These are phyloP conservation scores for Sialis fuliginosa DNA, from an alignment of 2,888 invertebrate species.

Conservation along the genomic window DNA sequence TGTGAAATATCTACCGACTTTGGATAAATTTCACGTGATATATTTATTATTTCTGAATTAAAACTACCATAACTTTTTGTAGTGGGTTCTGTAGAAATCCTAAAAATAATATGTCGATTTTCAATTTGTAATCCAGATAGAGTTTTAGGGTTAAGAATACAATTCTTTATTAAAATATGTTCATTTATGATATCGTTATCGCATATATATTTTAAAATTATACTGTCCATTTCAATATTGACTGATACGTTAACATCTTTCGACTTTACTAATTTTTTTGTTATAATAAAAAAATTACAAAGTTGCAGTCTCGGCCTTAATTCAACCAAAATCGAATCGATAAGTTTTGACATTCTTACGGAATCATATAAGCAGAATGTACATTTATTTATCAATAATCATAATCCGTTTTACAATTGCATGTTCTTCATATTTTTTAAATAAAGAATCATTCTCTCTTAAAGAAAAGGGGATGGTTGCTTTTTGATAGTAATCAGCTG, in stretches of 20 bases:
- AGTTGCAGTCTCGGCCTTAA: constrained; percentile 37
- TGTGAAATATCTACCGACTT: constrained; percentile 9
- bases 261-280: constrained; percentile 26
- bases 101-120: constrained; percentile 19
- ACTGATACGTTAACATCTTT: constrained; percentile 20
- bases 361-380: no score
- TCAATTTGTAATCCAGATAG: constrained; percentile 18
- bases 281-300: constrained; percentile 38
- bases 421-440: constrained; percentile 40
- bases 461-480: constrained; percentile 66
- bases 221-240: constrained; percentile 12
- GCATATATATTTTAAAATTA: constrained; percentile 10
- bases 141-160: constrained; percentile 16
- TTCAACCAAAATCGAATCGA: constrained; percentile 33
- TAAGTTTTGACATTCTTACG: constrained; percentile 2
- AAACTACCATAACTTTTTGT: constrained; percentile 16
- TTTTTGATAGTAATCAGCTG: constrained; percentile 67
- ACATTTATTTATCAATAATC: no score
- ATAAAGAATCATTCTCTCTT: constrained; percentile 57
- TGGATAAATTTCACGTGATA: constrained; percentile 5
- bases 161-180: constrained; percentile 11
- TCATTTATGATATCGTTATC: constrained; percentile 11
- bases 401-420: constrained; percentile 24
- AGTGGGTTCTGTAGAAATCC: constrained; percentile 17
- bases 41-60: constrained; percentile 17